These are phyloP conservation scores for Oenanthe melanoleuca DNA, from an alignment of 2,113 vertebrate species.

Conservation along the genomic window DNA sequence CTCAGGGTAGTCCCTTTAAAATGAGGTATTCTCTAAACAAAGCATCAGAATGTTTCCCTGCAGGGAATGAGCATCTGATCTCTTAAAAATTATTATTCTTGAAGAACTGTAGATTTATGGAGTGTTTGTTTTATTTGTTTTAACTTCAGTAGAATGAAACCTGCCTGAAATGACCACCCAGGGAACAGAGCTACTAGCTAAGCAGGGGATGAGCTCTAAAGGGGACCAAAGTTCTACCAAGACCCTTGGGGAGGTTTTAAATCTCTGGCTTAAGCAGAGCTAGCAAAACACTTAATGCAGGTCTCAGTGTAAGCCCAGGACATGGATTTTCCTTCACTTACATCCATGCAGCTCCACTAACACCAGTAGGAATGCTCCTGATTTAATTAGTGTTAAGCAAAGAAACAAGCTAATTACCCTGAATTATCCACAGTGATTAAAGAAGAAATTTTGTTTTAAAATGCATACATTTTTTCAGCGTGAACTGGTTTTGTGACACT, in stretches of 20 bases:
- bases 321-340: background rate
- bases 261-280: background rate
- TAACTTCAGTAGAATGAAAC: slow-evolving; percentile 32
- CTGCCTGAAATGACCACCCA: slow-evolving; percentile 63
- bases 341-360: background rate
- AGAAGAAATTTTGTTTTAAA: background rate
- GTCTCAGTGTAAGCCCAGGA: background rate
- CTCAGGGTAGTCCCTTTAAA: slow-evolving; percentile 52
- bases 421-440: slow-evolving; percentile 8
- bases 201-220: background rate
- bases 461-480: background rate
- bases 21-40: slow-evolving; percentile 65
- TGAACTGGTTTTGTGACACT: background rate
- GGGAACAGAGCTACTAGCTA: background rate
- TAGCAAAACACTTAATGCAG: background rate
- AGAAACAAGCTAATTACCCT: slow-evolving; percentile 16
- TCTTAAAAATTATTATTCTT: slow-evolving; percentile 9
- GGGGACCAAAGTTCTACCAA: background rate
- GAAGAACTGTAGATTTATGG: slow-evolving; percentile 24
- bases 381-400: background rate
- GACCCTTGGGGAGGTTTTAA: background rate
- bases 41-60: slow-evolving; percentile 53
- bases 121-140: slow-evolving; percentile 45
- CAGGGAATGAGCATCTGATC: slow-evolving; percentile 31
- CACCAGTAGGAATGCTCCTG: background rate